Base-by-base conservation (phyloP, 37 sponge, comb jelly and placozoan genomes). In the Axinella damicornis region DNA sequence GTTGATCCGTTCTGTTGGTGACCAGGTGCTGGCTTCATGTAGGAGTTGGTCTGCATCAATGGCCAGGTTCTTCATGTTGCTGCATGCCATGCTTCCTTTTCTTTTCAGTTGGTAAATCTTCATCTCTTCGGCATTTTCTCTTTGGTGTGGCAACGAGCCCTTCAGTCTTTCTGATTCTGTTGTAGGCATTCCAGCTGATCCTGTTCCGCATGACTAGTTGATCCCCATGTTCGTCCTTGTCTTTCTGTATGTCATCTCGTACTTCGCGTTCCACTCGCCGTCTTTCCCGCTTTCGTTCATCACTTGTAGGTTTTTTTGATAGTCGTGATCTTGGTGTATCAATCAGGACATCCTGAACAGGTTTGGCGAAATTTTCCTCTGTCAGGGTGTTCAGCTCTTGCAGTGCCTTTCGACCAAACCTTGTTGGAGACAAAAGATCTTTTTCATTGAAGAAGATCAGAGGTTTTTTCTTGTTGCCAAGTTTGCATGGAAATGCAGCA, bases 11-110 rank as follows among this genome's bases (percentile, higher is more conserved):
- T 78, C 20, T 11, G 62, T 52, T 63, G 64, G 28, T 78, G 64
- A 12, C 78, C 78, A 78, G 37, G 65, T 38, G 20, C 38, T 16
- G 24, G 78, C 78, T 78, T 63, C 78, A n/a, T 78, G 36, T 39
- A 64, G 40, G 12, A 78, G 65, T 15, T 78, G 20, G 21, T 20
- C 53, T 37, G 17, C 35, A 22, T 78, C 65, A 37, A 37, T 63
- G 37, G 30, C 40, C 40, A 78, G 35, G 64, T 27, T 37, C n/a
- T n/a, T n/a, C n/a, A n/a, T n/a, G n/a, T n/a, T n/a, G n/a, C n/a
- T 63, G 36, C 64, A 34, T n/a, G 28, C 16, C 52, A 20, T 46
- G 21, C 24, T 63, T 57, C 35, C 46, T 61, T 63, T 46, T 61
- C 46, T 78, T 78, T 35, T 14, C 22, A 18, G 64, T 78, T 39